Base-by-base conservation (phyloP, 1,140 invertebrate genomes). In the Orchesella cincta region DNA sequence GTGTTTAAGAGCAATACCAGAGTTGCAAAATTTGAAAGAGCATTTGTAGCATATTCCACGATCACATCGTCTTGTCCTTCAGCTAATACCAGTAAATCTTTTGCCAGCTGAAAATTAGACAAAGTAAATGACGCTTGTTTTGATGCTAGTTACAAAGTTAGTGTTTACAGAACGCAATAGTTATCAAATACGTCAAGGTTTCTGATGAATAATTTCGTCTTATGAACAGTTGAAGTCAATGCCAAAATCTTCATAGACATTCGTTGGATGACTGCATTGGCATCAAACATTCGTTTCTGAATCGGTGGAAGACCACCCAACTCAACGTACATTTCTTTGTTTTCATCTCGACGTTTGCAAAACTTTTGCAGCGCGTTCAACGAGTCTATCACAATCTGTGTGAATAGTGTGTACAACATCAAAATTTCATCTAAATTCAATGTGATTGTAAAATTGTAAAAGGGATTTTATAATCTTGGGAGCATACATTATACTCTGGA, bases 311-410 rank as follows among this genome's bases (percentile, higher is more conserved):
- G 54, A 28, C 76, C 80, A 14, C 70, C 74, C 18, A 81, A 54
- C 16, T 70, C 36, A 0, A 78, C 76, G 36, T 77, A 76, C 8
- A 77, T 34, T 29, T 78, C 34, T 46, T 73, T 51, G 31, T 81
- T 79, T 3, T 77, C 80, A 16, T 46, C 20, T 23, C 51, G 18
- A 34, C 71, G 72, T 23, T 79, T 81, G 54, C 72, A 77, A 73
- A 79, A 81, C 39, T 72, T 72, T 74, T 79, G 80, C 1, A 81
- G 34, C 18, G 71, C 77, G 57, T 81, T 79, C 5, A 81, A 36
- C 23, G 80, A 76, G 29, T 78, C 80, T 18, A 81, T 75, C 18
- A 79, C 73, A 36, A 81, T 52, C 77, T 80, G 2, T 12, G 35
- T 5, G 36, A 16, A 12, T 8, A 26, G 23, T 12, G 8, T 14